Percentiles rank a stretch among this genome's conserved stretches.
phyloP scores from a whole-genome alignment of 2,888 invertebrate species.

The Agonum fuliginosum region DNA sequence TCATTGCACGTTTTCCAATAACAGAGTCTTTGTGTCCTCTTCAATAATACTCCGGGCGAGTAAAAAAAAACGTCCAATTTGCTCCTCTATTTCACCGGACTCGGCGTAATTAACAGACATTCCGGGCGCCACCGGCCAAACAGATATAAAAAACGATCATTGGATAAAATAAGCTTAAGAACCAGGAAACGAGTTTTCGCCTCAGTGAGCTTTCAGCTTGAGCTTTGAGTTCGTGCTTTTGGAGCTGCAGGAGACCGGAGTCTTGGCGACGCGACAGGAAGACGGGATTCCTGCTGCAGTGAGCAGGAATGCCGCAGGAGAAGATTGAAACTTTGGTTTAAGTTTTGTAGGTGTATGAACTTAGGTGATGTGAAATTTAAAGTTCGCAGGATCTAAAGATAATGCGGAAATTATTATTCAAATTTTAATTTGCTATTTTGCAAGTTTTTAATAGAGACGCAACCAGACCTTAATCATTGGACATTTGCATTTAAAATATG shows the following conservation, averaged over 20 bases:
- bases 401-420: no score
- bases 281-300: constrained; percentile 18
- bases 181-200: constrained; percentile 18
- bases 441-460: background rate
- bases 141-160: constrained; percentile 24
- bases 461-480: no score
- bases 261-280: background rate
- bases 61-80: no score
- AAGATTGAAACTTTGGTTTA: constrained; percentile 14
- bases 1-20: no score
- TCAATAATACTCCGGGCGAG: no score
- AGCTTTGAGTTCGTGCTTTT: background rate
- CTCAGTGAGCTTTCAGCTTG: background rate
- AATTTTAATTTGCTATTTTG: background rate
- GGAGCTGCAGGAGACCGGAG: background rate
- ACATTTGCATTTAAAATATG: no score
- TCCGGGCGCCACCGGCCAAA: constrained; percentile 1
- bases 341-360: constrained; percentile 30
- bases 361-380: constrained; percentile 13
- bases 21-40: no score
- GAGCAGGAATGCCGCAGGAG: constrained; percentile 4
- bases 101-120: constrained; percentile 24
- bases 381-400: background rate
- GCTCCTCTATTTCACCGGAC: background rate
- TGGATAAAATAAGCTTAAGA: constrained; percentile 14